Base-by-base conservation (phyloP, 1,140 invertebrate genomes). In the Trichogramma pretiosum region DNA sequence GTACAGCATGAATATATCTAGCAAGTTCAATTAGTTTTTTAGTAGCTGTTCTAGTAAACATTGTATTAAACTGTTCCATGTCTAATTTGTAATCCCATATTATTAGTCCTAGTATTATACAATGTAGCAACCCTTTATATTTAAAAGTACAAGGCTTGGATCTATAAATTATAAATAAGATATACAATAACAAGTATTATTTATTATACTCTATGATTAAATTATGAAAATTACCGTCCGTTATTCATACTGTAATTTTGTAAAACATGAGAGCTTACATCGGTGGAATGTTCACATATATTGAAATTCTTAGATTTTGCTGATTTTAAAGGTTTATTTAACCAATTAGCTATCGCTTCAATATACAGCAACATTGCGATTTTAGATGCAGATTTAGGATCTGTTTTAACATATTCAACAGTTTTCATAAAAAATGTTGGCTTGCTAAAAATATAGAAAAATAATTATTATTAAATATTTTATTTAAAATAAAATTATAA, bases 61-160 rank as follows among this genome's bases (percentile, higher is more conserved):
- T 57, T 35, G 64, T 62, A 7, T 60, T 46, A 26, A 76, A 62
- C 3, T 53, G 23, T 46, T 74, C 68, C 13, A 77, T 49, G 54
- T 75, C 53, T 3, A 75, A 42, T 16, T 53, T 53, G 37, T 63
- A 74, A 43, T 74, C 57, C 13, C 51, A 60, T 21, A 66, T 60
- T 5, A 67, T 59, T 34, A 76, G 48, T 8, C 54, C 55, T 8
- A 77, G 49, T 23, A 77, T 66, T 21, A 77, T 55, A 19, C 67
- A 72, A 33, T 75, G 74, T 17, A 72, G 57, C 4, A 74, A 49
- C 18, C 59, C 66, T 61, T 76, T 76, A 43, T 76, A 74, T 46
- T 62, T 67, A 50, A 74, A 64, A 21, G 51, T 65, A 13, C 60
- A 54, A 17, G 75, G 72, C 13, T 74, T 60, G 42, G 45, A 49